Conservation (phyloP, 2,797 vertebrate species). For the Thalassophryne amazonica region DNA sequence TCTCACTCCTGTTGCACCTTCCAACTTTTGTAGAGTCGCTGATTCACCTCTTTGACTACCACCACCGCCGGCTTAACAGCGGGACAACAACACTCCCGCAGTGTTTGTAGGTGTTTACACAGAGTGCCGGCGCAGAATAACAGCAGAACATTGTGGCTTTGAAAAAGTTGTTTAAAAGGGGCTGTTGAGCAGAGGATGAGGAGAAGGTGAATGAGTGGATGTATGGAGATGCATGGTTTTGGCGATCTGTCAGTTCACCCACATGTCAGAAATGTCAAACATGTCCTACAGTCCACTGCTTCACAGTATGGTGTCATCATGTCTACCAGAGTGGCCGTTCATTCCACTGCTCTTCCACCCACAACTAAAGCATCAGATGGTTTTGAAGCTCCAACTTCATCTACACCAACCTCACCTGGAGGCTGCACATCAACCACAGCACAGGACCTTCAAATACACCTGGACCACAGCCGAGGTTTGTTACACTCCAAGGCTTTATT, state of each 20-base stretch:
- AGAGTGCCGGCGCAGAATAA: too few species aligned
- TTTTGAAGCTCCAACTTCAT: not conserved
- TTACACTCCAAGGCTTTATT: slow-evolving; percentile 13
- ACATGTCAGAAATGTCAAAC: slow-evolving; percentile 58
- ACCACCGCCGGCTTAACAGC: too few species aligned
- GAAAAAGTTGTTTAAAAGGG: slow-evolving; percentile 66
- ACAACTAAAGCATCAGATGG: slow-evolving; percentile 22
- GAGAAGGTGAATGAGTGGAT: not conserved
- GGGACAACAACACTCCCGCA: too few species aligned
- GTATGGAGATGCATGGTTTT: slow-evolving; percentile 12
- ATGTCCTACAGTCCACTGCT: not conserved
- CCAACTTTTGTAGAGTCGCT: too few species aligned
- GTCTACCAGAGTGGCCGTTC: slow-evolving; percentile 8
- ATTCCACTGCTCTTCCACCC: slow-evolving; percentile 27
- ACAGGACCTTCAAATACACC: slow-evolving; percentile 4
- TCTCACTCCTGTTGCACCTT: too few species aligned
- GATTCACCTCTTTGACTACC: too few species aligned
- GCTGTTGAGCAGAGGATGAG: slow-evolving; percentile 22
- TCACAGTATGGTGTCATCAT: slow-evolving; percentile 19
- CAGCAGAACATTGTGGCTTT: too few species aligned
- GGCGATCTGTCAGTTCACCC: slow-evolving; percentile 37
- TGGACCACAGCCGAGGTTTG: slow-evolving; percentile 9
- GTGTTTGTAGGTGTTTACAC: too few species aligned
- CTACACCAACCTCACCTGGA: not conserved
- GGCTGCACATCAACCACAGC: not conserved